Base-by-base conservation (phyloP, 2,797 vertebrate species). In the Sebastes taczanowskii region DNA sequence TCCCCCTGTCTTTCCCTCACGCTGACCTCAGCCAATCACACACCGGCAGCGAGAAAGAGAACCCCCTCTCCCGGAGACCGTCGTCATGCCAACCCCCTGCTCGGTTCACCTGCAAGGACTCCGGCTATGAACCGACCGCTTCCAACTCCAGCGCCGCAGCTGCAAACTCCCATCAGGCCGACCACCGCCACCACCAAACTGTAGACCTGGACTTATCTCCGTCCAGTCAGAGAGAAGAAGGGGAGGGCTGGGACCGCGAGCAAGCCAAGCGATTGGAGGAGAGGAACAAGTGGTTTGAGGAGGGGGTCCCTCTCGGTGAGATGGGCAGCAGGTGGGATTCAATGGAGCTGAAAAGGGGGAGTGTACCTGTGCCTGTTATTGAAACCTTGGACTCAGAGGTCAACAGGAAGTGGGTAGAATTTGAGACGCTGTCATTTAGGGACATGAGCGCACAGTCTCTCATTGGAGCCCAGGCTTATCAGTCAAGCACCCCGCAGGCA, bases 331-430 rank as follows among this genome's bases (percentile, higher is more conserved):
- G 93, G 74, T 96, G 96, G 96, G 95, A 96, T 77, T 91, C 91
- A 46, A 94, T 96, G 86, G 90, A 95, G 79, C 90, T 96, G 81
- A 96, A 95, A 80, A 96, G 82, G 81, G 95, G 95, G 53, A 82
- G 78, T 38, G 84, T 91, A 11, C 85, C 89, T 29, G 92, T 95
- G 80, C 88, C 92, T 58, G 87, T 92, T 16, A 84, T 82, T 80
- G 93, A 93, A 8, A 92, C 86, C 27, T 73, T 96, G 81, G 97
- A 94, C 3, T 94, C 94, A 69, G 97, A 98, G 80, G 97, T 99
- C 38, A 98, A 95, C 94, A 97, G 92, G 94, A 99, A 98, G 85
- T 99, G 98, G 98, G 92, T 92, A 71, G 97, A 98, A 86, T 93
- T 99, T 71, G 98, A 99, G 90, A 96, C 92, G 16, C 86, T 97